phyloP scores from a whole-genome alignment of 2,888 invertebrate genomes.

The Tenthredo amoena region DNA sequence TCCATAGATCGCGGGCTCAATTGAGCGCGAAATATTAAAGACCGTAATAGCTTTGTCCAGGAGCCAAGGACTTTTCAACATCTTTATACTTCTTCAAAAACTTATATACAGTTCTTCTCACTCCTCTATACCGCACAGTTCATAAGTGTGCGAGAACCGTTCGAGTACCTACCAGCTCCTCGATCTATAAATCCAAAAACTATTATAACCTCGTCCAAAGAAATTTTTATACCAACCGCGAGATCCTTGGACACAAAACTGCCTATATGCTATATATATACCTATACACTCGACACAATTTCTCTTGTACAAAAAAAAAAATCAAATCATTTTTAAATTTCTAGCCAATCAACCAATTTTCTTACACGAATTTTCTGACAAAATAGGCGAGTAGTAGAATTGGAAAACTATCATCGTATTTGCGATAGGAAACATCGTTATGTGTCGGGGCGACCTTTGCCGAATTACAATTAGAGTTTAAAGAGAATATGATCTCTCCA shows the following conservation, averaged over 20 bases:
- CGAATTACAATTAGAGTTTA: not conserved
- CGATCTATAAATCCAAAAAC: not conserved
- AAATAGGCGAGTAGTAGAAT: not conserved
- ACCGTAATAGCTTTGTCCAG: slow-evolving; percentile 15
- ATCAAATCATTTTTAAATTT: not conserved
- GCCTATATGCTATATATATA: not conserved
- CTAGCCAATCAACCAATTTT: not conserved
- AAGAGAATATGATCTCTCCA: not conserved
- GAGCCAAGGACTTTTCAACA: slow-evolving; percentile 39
- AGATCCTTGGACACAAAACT: not conserved
- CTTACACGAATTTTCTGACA: not conserved
- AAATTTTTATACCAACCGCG: not conserved
- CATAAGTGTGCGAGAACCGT: not conserved
- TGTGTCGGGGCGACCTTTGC: not conserved
- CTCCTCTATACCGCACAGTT: not conserved
- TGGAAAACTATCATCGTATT: not conserved
- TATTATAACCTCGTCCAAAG: not conserved
- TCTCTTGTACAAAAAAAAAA: not conserved
- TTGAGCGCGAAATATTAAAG: slow-evolving; percentile 46
- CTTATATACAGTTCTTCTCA: slow-evolving; percentile 32
- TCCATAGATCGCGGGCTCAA: slow-evolving; percentile 38
- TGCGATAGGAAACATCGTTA: too few relatives aligned
- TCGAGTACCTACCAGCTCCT: not conserved
- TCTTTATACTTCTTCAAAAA: slow-evolving; percentile 34
- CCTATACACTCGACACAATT: slow-evolving; percentile 8